A percentile compares a stretch with the other conserved stretches of the same genome.
These are phyloP conservation scores for Sebastes wilsoni DNA, from an alignment of 2,797 vertebrate genomes.

Conservation along the genomic window DNA sequence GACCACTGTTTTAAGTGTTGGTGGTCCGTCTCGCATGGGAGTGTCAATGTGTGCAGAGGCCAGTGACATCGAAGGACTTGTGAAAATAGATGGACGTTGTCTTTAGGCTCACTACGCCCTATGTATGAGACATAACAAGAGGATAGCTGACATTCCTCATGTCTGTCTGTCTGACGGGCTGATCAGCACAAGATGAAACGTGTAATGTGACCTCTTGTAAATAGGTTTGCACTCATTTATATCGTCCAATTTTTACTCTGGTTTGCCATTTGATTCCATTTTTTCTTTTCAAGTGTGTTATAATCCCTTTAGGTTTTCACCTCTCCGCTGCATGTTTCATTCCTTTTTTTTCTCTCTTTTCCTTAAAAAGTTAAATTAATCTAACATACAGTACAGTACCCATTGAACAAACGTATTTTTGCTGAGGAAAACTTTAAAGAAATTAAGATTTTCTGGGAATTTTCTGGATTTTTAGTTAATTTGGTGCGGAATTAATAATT, in stretches of 20 bases:
- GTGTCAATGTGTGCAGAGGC: slow-evolving; percentile 53
- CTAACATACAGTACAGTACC: background rate
- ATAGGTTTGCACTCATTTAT: background rate
- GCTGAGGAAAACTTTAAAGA: background rate
- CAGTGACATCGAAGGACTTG: slow-evolving; percentile 65
- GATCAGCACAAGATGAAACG: slow-evolving; percentile 7
- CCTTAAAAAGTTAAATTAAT: background rate
- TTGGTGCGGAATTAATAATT: background rate
- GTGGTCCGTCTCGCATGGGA: slow-evolving; percentile 59
- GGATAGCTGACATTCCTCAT: slow-evolving; percentile 64
- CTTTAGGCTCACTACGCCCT: slow-evolving; percentile 57
- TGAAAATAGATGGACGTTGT: slow-evolving; percentile 71
- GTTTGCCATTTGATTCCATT: background rate
- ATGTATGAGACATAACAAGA: slow-evolving; percentile 75
- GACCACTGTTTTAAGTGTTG: slow-evolving; percentile 67
- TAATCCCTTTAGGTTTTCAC: background rate
- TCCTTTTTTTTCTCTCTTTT: background rate
- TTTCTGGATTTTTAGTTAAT: background rate
- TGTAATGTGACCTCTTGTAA: slow-evolving; percentile 1
- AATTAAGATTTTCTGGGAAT: background rate
- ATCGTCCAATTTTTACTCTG: background rate
- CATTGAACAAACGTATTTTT: background rate
- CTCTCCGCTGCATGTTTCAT: background rate
- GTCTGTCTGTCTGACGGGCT: slow-evolving; percentile 18
- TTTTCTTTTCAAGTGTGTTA: background rate